phyloP scores from a whole-genome alignment of 2,888 invertebrate species.

The Ferrisia virgata region DNA sequence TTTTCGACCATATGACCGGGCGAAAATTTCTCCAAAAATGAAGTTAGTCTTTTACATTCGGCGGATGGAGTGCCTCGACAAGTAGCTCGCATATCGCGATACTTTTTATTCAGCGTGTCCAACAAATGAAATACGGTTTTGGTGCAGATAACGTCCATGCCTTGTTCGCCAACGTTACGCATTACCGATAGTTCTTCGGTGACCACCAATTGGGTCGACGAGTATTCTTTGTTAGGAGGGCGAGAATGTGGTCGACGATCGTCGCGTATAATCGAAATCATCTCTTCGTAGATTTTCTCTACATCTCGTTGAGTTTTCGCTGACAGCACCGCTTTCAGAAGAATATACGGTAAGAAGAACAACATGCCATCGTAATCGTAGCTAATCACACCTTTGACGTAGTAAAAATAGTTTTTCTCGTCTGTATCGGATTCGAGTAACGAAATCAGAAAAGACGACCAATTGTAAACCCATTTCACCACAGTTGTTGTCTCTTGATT shows the following conservation, averaged over 20 bases:
- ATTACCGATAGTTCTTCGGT: background rate
- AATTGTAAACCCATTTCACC: conserved; percentile 73
- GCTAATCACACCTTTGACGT: conserved; percentile 72
- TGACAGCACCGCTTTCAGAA: conserved; percentile 56
- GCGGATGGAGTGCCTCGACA: conserved; percentile 56
- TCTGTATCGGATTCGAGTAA: conserved; percentile 61
- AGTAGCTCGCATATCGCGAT: conserved; percentile 51
- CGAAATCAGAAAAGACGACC: conserved; percentile 69
- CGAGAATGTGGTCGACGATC: background rate
- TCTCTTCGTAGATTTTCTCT: conserved; percentile 59
- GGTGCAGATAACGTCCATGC: conserved; percentile 48
- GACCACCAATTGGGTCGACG: conserved; percentile 6
- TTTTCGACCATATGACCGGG: conserved; percentile 68
- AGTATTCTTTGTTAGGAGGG: background rate
- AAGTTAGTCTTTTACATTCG: conserved; percentile 48
- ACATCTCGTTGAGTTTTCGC: conserved; percentile 54
- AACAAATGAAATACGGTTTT: conserved; percentile 64
- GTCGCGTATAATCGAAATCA: conserved; percentile 51
- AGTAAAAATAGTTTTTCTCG: conserved; percentile 61
- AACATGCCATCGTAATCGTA: conserved; percentile 58
- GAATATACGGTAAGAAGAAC: conserved; percentile 71
- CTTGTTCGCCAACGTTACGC: background rate
- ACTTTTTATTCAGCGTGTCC: conserved; percentile 67
- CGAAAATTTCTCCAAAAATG: conserved; percentile 58
- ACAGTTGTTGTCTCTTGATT: too few relatives aligned